phyloP scores from a whole-genome alignment of 2,113 vertebrate genomes.

The Mohoua ochrocephala region DNA sequence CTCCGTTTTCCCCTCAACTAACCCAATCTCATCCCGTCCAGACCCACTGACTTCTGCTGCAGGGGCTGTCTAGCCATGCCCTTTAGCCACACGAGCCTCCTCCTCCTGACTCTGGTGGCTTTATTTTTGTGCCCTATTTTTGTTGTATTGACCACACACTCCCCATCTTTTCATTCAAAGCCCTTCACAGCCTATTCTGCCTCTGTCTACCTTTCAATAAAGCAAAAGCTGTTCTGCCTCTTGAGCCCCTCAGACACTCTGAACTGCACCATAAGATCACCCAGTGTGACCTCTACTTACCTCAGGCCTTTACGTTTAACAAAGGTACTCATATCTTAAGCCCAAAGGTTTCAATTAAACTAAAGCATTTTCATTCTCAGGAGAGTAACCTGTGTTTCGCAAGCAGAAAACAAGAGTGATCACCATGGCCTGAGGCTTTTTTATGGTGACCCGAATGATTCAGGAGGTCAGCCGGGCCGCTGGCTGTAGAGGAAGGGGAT shows the following conservation, averaged over 20 bases:
- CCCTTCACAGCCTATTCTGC: neutral
- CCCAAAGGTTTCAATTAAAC: conserved; percentile 26
- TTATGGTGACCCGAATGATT: neutral
- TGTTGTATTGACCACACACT: neutral
- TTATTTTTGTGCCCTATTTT: neutral
- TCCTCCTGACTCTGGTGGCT: neutral
- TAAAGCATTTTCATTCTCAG: neutral
- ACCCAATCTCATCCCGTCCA: neutral
- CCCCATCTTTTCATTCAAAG: neutral
- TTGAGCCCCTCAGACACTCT: neutral
- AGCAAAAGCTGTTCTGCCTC: neutral
- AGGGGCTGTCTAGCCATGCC: neutral
- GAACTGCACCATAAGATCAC: neutral
- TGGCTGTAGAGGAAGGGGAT: neutral
- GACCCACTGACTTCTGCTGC: neutral
- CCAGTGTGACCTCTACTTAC: neutral
- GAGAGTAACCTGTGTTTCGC: conserved; percentile 18
- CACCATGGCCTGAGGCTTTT: neutral
- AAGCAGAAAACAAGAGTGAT: conserved; percentile 21
- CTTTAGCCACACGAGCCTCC: neutral
- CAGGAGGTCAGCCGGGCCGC: neutral
- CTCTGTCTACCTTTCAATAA: neutral
- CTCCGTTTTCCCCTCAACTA: neutral
- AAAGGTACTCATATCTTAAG: neutral
- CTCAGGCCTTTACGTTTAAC: neutral